phyloP scores from a whole-genome alignment of 2,113 vertebrate species.

The Centropus unirufus region DNA sequence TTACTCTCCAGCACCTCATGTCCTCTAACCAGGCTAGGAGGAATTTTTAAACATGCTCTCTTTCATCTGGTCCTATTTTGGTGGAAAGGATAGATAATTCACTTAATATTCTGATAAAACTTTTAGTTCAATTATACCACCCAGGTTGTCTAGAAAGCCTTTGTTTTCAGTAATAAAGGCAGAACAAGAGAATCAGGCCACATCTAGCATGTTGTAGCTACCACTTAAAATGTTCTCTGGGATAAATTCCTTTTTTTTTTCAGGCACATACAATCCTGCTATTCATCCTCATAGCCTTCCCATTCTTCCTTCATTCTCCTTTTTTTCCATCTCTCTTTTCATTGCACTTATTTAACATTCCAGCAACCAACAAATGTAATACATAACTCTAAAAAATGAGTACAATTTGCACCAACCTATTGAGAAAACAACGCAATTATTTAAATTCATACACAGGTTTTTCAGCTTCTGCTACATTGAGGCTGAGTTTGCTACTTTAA shows the following conservation, averaged over 20 bases:
- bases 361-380: not conserved
- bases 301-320: not conserved
- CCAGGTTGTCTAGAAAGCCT: not conserved
- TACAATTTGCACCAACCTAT: not conserved
- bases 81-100: not conserved
- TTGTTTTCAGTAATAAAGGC: not conserved
- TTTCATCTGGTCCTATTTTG: not conserved
- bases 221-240: not conserved
- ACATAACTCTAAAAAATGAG: not conserved
- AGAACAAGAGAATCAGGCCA: not conserved
- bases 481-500: not conserved
- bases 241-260: not conserved
- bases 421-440: rapidly evolving
- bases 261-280: not conserved
- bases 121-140: not conserved
- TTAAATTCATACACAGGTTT: not conserved
- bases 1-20: not conserved
- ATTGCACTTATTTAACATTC: not conserved
- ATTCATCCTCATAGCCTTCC: not conserved
- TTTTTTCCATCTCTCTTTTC: not conserved
- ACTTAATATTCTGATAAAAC: not conserved
- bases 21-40: not conserved
- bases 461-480: not conserved
- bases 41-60: not conserved
- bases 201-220: not conserved